These are phyloP conservation scores for Hoplostethus atlanticus DNA, from an alignment of 2,797 vertebrate species.

Conservation along the genomic window DNA sequence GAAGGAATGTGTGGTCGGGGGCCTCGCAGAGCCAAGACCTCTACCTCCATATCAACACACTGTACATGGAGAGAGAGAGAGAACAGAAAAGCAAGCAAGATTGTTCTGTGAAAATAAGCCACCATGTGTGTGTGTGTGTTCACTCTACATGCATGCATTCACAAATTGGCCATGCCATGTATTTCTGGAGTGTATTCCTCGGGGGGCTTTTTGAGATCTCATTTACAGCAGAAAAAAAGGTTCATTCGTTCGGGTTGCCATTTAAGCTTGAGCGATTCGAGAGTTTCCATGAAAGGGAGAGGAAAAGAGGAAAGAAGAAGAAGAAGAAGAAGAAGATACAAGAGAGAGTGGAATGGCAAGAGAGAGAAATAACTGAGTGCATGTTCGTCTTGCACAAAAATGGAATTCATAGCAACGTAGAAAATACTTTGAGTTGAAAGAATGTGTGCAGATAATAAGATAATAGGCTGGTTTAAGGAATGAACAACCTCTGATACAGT, in stretches of 20 bases:
- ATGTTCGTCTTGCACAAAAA: neutral
- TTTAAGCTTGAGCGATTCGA: slow-evolving; percentile 75
- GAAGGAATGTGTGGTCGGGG: neutral
- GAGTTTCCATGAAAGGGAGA: slow-evolving; percentile 45
- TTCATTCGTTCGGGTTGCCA: slow-evolving; percentile 65
- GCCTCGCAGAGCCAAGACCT: slow-evolving; percentile 3
- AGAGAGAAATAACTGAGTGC: slow-evolving; percentile 1
- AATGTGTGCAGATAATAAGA: slow-evolving; percentile 4
- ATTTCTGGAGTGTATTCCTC: slow-evolving; percentile 71
- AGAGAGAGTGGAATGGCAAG: slow-evolving; percentile 13
- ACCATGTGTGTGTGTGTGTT: slow-evolving; percentile 41
- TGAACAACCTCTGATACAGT: neutral
- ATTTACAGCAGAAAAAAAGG: slow-evolving; percentile 64
- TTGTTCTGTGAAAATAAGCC: slow-evolving; percentile 56
- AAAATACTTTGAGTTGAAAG: slow-evolving; percentile 7
- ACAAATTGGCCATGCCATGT: slow-evolving; percentile 69
- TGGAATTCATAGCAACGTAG: neutral
- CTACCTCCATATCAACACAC: slow-evolving; percentile 13
- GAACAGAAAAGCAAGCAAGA: slow-evolving; percentile 5
- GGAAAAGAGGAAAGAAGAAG: slow-evolving; percentile 9
- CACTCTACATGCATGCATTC: slow-evolving; percentile 65
- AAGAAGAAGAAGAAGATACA: neutral
- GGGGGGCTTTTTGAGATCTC: slow-evolving; percentile 70
- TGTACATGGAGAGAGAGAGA: slow-evolving; percentile 15
- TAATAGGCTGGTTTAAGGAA: neutral